phyloP scores from a whole-genome alignment of 2,113 vertebrate species.

The Dipodomys stephensi region DNA sequence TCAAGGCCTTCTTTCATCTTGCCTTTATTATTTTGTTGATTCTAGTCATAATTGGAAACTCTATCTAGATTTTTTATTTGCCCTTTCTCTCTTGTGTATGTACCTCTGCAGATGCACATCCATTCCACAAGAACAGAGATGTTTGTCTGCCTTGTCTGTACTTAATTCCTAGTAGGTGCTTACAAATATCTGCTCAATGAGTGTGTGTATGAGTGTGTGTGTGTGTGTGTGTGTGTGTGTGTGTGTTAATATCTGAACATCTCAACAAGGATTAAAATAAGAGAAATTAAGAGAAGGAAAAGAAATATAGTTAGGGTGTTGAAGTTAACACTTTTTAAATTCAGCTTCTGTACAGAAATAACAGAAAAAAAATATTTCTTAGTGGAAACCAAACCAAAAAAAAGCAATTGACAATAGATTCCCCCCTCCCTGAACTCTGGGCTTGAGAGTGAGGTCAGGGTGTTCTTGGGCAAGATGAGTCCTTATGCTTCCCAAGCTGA shows the following conservation, averaged over 20 bases:
- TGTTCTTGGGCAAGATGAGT: background rate
- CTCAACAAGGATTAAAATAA: background rate
- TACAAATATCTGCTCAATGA: background rate
- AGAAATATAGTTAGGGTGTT: constrained; percentile 1
- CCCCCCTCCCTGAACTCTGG: background rate
- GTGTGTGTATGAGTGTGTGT: background rate
- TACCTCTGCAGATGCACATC: background rate
- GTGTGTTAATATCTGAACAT: background rate
- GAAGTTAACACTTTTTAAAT: constrained; percentile 27
- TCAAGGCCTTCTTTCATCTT: background rate
- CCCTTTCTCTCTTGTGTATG: background rate
- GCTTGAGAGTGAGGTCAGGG: background rate
- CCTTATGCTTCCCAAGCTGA: background rate
- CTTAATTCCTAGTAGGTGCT: background rate
- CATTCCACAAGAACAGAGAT: background rate
- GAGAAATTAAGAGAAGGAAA: background rate
- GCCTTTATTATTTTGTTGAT: background rate
- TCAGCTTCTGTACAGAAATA: constrained; percentile 18
- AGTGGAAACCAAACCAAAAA: constrained; percentile 39
- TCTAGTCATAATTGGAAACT: background rate
- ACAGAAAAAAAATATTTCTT: constrained; percentile 28
- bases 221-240: background rate
- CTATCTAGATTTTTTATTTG: background rate
- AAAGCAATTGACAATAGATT: background rate
- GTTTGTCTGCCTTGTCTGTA: background rate